These are phyloP conservation scores for Idaea straminata DNA, from an alignment of 2,888 invertebrate genomes.

Conservation along the genomic window DNA sequence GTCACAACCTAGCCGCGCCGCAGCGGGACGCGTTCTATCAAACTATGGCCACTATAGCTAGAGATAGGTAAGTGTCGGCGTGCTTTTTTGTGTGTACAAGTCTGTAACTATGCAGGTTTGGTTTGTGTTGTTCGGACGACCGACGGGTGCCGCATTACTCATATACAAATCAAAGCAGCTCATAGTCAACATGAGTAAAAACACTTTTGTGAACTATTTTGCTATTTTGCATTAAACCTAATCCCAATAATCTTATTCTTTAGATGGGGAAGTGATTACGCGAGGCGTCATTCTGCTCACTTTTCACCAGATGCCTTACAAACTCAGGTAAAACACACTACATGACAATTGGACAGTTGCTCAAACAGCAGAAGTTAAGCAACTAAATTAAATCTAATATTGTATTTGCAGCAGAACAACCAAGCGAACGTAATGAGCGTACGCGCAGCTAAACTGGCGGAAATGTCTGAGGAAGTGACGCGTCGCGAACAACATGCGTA, in stretches of 20 bases:
- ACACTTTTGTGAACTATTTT: too few species aligned
- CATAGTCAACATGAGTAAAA: too few species aligned
- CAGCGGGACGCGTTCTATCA: conserved; percentile 78
- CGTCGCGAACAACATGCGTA: conserved; percentile 77
- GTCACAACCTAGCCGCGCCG: conserved; percentile 64
- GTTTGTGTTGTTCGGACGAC: too few species aligned
- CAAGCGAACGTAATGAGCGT: conserved; percentile 49
- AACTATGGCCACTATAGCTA: conserved; percentile 78
- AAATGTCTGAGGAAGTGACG: conserved; percentile 90
- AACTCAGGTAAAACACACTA: conserved; percentile 13
- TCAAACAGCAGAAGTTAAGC: too few species aligned
- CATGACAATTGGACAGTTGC: background rate
- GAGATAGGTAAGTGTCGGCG: background rate
- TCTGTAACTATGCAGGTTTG: too few species aligned
- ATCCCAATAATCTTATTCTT: background rate
- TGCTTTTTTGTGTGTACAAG: too few species aligned
- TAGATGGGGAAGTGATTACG: background rate
- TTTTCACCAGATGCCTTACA: background rate
- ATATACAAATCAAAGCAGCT: too few species aligned
- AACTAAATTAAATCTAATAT: background rate
- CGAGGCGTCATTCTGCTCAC: background rate
- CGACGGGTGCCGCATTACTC: too few species aligned
- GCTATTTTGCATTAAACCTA: background rate
- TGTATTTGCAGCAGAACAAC: conserved; percentile 30
- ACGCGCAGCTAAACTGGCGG: conserved; percentile 84